phyloP scores from a whole-genome alignment of 2,888 invertebrate species.

The Dasypolia templi region DNA sequence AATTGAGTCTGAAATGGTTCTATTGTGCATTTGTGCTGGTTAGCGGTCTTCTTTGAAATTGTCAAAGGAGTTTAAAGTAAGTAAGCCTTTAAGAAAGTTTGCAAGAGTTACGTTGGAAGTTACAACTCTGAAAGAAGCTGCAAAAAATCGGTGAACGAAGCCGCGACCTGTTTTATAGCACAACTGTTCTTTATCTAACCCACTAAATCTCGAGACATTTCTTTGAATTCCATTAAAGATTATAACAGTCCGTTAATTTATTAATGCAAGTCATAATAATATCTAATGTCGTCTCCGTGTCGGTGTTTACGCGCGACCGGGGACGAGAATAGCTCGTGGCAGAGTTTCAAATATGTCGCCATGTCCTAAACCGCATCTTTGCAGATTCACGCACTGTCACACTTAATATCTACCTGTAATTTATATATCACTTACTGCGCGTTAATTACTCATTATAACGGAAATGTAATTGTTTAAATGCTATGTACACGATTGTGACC shows the following conservation, averaged over 20 bases:
- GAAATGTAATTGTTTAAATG: neutral
- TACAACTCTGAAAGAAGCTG: slow-evolving; percentile 20
- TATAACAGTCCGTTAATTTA: slow-evolving; percentile 65
- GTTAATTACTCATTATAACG: slow-evolving; percentile 1
- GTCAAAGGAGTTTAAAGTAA: slow-evolving; percentile 8
- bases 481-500: neutral
- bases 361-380: slow-evolving; percentile 83
- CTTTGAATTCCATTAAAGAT: slow-evolving; percentile 46
- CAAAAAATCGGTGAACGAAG: slow-evolving; percentile 8
- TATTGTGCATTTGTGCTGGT: slow-evolving; percentile 10
- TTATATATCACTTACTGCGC: slow-evolving; percentile 39
- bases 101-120: slow-evolving; percentile 10
- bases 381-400: slow-evolving; percentile 77
- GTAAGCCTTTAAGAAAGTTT: slow-evolving; percentile 7
- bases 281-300: slow-evolving; percentile 72
- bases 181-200: slow-evolving; percentile 26
- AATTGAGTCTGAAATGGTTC: slow-evolving; percentile 22
- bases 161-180: slow-evolving; percentile 1
- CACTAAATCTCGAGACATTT: slow-evolving; percentile 36
- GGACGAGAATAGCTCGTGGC: slow-evolving; percentile 87
- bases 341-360: slow-evolving; percentile 90
- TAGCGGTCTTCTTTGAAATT: slow-evolving; percentile 25
- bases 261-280: slow-evolving; percentile 77
- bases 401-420: slow-evolving; percentile 71
- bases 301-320: slow-evolving; percentile 84